These are phyloP conservation scores for Engystomops pustulosus DNA, from an alignment of 2,113 vertebrate species.

Conservation along the genomic window DNA sequence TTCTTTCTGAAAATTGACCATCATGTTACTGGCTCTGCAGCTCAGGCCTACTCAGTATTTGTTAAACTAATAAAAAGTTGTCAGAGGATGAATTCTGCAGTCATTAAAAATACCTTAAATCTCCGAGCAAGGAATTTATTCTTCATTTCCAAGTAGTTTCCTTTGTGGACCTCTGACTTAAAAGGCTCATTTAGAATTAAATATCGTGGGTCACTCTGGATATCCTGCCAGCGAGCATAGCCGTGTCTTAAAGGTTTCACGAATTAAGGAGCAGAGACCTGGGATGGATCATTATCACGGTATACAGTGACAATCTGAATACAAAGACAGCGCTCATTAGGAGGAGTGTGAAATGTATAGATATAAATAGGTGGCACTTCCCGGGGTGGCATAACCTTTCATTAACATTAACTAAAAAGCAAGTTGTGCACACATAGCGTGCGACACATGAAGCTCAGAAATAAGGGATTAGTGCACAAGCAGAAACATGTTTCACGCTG, in stretches of 20 bases:
- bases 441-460: not conserved
- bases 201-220: conserved; percentile 93
- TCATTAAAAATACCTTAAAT: conserved; percentile 81
- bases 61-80: too few species aligned
- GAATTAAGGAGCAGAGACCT: conserved; percentile 14
- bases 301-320: not conserved
- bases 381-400: conserved; percentile 27
- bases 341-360: not conserved
- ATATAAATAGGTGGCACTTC: not conserved
- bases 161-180: conserved; percentile 94
- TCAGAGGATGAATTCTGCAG: too few species aligned
- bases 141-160: conserved; percentile 98
- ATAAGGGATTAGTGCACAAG: not conserved
- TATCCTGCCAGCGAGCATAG: conserved; percentile 98
- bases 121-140: conserved; percentile 97
- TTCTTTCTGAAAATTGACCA: too few species aligned
- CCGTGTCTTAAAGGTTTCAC: conserved; percentile 82
- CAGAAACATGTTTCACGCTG: conserved; percentile 8
- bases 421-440: not conserved
- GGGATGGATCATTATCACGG: not conserved
- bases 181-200: conserved; percentile 95
- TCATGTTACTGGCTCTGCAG: too few species aligned
- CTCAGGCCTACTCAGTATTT: too few species aligned
- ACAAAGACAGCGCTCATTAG: not conserved
- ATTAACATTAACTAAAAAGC: conserved; percentile 19